Evolutionary conservation across 2,113 vertebrate species (phyloP).

Genomic region (Phalacrocorax aristotelis): DNA sequence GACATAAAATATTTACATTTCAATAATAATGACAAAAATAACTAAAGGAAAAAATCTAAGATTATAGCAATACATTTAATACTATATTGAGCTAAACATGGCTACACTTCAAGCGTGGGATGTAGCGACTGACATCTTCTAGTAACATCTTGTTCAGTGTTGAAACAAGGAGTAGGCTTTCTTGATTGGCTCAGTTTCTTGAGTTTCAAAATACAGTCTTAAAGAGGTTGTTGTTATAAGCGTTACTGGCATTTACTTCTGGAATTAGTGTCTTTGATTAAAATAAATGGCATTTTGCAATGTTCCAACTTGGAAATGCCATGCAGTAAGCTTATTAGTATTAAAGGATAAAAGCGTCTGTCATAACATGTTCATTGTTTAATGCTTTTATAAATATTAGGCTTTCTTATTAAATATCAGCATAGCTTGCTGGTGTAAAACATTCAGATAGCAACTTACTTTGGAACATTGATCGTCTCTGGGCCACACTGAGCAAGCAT

Average conservation of each 20-base stretch:
- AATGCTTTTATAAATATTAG: constrained; percentile 13
- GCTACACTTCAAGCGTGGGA: background rate
- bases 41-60: background rate
- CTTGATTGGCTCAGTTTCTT: background rate
- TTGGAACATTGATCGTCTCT: background rate
- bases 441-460: background rate
- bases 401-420: background rate
- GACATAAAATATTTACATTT: background rate
- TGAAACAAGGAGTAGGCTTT: background rate
- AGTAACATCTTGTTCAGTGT: background rate
- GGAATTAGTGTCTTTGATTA: background rate
- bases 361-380: background rate
- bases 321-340: background rate
- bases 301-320: background rate
- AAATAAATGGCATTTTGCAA: background rate
- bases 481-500: background rate
- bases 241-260: background rate
- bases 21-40: background rate
- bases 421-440: background rate
- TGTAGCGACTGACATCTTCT: background rate
- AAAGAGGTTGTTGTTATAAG: background rate
- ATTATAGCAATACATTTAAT: too few species aligned
- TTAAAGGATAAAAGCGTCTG: background rate
- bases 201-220: constrained; percentile 10
- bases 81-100: background rate